phyloP scores from a whole-genome alignment of 1,140 invertebrate genomes.

The Tenebrio molitor region DNA sequence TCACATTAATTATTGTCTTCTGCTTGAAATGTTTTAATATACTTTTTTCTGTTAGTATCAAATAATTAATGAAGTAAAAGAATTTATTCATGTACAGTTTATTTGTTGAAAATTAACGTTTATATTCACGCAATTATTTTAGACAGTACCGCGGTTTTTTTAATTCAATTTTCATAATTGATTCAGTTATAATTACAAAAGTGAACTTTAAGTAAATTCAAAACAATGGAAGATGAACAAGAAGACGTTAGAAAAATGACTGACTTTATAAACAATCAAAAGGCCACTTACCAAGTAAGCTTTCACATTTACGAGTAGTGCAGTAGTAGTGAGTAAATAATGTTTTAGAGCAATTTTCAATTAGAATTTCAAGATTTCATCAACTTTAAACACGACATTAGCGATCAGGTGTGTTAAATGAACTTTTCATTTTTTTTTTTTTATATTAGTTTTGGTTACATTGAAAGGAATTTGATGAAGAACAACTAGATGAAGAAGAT shows the following conservation, averaged over 20 bases:
- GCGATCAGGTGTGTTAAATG: constrained; percentile 14
- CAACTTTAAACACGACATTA: neutral
- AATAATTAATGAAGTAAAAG: no score
- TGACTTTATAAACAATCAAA: constrained; percentile 26
- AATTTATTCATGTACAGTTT: no score
- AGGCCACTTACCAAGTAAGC: constrained; percentile 6
- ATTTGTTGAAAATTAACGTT: no score
- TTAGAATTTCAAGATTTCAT: constrained; percentile 25
- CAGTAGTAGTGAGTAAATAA: neutral
- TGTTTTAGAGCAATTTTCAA: constrained; percentile 12
- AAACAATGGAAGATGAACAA: constrained; percentile 28
- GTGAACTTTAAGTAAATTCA: neutral
- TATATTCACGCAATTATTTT: no score
- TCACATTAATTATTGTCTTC: no score
- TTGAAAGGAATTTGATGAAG: constrained; percentile 30
- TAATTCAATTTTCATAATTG: no score
- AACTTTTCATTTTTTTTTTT: no score
- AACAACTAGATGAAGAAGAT: neutral
- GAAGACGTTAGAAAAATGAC: constrained; percentile 22
- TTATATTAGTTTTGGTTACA: no score
- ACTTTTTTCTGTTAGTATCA: no score
- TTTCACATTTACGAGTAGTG: neutral
- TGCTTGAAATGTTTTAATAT: no score
- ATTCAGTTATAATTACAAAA: no score
- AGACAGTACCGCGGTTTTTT: no score